phyloP scores from a whole-genome alignment of 1,140 invertebrate genomes.

The Habropoda laboriosa region DNA sequence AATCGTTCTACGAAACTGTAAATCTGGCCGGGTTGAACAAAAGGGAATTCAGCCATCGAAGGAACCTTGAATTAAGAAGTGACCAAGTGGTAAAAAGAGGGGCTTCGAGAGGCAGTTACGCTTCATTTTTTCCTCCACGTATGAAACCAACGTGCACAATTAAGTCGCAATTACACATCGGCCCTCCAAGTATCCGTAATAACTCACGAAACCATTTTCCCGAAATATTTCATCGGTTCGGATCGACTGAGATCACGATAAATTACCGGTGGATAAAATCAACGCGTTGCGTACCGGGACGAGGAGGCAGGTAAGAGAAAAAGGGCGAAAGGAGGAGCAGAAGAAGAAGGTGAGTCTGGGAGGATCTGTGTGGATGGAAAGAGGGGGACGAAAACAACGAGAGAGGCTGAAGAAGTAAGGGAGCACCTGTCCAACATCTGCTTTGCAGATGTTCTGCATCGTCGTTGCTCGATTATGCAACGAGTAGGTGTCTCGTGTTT shows the following conservation, averaged over 20 bases:
- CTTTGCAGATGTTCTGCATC: constrained; percentile 57
- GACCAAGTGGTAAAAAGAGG: neutral
- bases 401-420: constrained; percentile 45
- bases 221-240: constrained; percentile 37
- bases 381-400: constrained; percentile 47
- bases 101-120: neutral
- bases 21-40: constrained; percentile 42
- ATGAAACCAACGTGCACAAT: neutral
- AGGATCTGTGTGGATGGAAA: constrained; percentile 25
- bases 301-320: constrained; percentile 22
- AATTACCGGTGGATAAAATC: constrained; percentile 64
- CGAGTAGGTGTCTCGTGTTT: constrained; percentile 55
- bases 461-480: constrained; percentile 64
- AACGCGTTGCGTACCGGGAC: constrained; percentile 22
- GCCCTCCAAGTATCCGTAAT: neutral
- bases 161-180: neutral
- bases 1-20: constrained; percentile 51
- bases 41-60: constrained; percentile 22
- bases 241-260: constrained; percentile 52
- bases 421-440: constrained; percentile 69
- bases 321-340: constrained; percentile 4
- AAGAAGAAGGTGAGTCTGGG: constrained; percentile 24
- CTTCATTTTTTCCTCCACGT: neutral
- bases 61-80: constrained; percentile 4
- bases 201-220: constrained; percentile 8